Conservation (phyloP, 2,888 invertebrate species). For the Aleiodes leptofemur region DNA sequence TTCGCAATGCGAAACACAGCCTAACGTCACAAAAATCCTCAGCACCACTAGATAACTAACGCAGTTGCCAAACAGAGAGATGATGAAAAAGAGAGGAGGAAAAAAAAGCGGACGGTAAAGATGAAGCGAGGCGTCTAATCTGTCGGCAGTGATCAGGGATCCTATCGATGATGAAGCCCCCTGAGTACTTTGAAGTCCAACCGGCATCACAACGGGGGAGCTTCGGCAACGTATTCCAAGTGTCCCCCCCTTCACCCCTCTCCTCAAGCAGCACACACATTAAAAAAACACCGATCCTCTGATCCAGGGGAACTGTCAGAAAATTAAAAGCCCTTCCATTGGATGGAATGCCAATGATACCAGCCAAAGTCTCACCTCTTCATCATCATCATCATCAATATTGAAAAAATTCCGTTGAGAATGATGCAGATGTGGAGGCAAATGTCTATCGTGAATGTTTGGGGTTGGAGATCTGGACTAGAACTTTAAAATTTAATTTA, state of each 20-base stretch:
- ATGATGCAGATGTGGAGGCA: no score
- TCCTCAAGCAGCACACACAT: constrained; percentile 57
- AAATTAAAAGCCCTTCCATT: constrained; percentile 60
- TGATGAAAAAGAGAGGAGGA: constrained; percentile 47
- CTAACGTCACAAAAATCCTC: constrained; percentile 2
- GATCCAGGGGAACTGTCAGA: constrained; percentile 60
- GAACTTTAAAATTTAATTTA: no score
- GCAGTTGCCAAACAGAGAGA: constrained; percentile 30
- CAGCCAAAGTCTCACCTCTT: not conserved
- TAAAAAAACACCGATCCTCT: not conserved
- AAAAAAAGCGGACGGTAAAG: constrained; percentile 55
- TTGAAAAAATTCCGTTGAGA: no score
- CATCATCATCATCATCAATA: not conserved
- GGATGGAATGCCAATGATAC: not conserved
- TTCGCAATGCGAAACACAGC: constrained; percentile 48
- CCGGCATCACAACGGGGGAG: constrained; percentile 70
- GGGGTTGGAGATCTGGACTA: no score
- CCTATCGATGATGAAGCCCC: constrained; percentile 74
- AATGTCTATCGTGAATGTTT: no score
- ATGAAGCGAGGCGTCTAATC: constrained; percentile 71
- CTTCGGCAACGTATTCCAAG: constrained; percentile 53
- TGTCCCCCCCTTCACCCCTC: constrained; percentile 49
- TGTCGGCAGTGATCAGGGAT: constrained; percentile 73
- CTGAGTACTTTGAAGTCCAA: constrained; percentile 71
- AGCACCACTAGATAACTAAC: constrained; percentile 25